Evolutionary conservation across 1,140 invertebrate species (phyloP), one percentile per base, ranked within the genome.

Genomic region (Paralvinella palmiformis): DNA sequence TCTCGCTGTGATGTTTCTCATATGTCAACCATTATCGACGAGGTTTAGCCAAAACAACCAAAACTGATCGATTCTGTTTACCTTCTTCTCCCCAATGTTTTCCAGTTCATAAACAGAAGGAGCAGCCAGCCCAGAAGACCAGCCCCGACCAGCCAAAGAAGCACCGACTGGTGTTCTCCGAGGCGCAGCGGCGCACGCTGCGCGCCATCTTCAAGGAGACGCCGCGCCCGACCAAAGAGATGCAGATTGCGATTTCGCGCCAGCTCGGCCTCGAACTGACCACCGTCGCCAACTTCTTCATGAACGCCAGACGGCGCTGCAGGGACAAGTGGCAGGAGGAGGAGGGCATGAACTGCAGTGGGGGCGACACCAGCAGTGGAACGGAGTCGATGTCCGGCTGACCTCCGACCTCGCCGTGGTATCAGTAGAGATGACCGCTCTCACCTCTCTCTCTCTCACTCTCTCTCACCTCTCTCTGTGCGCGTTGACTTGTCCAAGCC

Each of bases 211-310:
- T 77, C 27, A 85, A 95, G 91, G 94, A 98, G 86, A 97, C 94
- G 59, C 96, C 97, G 81, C 86, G 95, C 79, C 94, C 94, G 68
- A 95, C 92, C 67, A 96, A 97, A 82, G 94, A 98, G 83, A 96
- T 98, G 93, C 95, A 98, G 83, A 91, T 96, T 70, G 96, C 94
- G 71, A 97, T 98, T 83, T 92, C 93, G 20, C 85, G 94, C 68
- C 94, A 97, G 77, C 83, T 98, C 70, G 92, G 92, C 65, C 85
- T 98, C 63, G 94, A 98, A 79, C 91, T 93, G 22, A 96, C 92
- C 44, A 98, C 95, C n/a, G 94, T 98, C 13, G 94, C 94, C n/a
- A 98, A 98, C 79, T 98, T 97, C 85, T 98, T 98, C 84, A 98
- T 98, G 94, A 98, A 98, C 80, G 94, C 95, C 22, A 84, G 94